Evolutionary conservation across 2,113 vertebrate genomes (phyloP).

Genomic region (Phalacrocorax pelagicus): DNA sequence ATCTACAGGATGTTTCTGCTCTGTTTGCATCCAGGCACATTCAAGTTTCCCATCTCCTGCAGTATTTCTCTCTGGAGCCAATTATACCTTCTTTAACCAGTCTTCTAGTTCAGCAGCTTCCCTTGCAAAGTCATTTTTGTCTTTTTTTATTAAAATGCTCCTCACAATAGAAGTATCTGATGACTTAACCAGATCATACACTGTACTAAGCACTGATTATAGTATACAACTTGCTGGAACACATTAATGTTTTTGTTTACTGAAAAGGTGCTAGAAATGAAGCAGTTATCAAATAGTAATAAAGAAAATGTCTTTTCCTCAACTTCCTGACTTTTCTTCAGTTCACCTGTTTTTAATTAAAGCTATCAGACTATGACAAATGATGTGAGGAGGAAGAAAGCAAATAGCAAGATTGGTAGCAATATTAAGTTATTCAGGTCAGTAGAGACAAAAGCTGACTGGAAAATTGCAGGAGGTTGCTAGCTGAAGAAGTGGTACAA

Average conservation of each 20-base stretch:
- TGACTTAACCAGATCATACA: neutral
- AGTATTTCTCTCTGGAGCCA: neutral
- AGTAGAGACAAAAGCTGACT: neutral
- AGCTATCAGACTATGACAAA: neutral
- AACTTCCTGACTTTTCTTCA: neutral
- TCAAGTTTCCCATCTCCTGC: neutral
- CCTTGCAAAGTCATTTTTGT: neutral
- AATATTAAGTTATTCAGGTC: neutral
- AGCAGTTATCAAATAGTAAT: neutral
- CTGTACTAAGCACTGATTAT: neutral
- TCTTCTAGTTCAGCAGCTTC: neutral
- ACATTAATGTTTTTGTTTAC: neutral
- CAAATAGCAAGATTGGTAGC: neutral
- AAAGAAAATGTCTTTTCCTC: neutral
- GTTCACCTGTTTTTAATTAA: neutral
- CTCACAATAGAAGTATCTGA: neutral
- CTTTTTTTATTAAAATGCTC: neutral
- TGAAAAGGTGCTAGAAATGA: neutral
- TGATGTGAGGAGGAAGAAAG: neutral
- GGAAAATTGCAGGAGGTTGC: neutral
- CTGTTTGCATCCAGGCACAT: neutral
- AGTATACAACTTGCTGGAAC: neutral
- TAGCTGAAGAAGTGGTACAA: neutral
- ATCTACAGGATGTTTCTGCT: neutral
- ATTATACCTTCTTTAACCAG: neutral